Percentiles rank a stretch among this genome's conserved stretches.
Evolutionary conservation across 2,888 invertebrate species (phyloP).

Genomic region (Plagodis dolabraria): DNA sequence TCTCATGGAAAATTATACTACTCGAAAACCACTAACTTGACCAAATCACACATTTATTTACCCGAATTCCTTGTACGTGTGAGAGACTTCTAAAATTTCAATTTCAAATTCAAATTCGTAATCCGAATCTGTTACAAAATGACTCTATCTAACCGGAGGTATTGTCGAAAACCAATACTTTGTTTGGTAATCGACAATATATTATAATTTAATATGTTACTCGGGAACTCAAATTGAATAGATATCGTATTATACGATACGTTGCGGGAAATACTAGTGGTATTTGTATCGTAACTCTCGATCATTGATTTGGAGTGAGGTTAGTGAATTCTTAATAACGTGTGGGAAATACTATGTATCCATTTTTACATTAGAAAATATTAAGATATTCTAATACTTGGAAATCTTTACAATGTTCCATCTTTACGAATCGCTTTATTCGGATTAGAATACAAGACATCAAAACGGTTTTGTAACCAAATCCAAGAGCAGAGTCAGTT

Average conservation of each 20-base stretch:
- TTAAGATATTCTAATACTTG: conserved; percentile 22
- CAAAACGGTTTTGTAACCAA: conserved; percentile 2
- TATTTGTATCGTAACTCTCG: conserved; percentile 33
- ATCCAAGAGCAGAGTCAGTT: neutral
- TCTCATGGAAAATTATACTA: conserved; percentile 17
- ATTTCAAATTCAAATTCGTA: conserved; percentile 58
- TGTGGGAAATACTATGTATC: conserved; percentile 31
- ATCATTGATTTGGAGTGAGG: conserved; percentile 29
- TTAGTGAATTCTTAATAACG: conserved; percentile 30
- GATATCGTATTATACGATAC: conserved; percentile 48
- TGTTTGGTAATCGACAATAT: conserved; percentile 53
- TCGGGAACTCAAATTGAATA: conserved; percentile 58
- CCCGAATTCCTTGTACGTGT: conserved; percentile 24
- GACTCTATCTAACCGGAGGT: conserved; percentile 56
- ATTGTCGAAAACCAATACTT: conserved; percentile 58
- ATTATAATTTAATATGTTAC: conserved; percentile 57
- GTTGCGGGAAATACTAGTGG: conserved; percentile 33
- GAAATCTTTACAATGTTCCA: conserved; percentile 9
- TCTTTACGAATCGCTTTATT: conserved; percentile 7
- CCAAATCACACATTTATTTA: conserved; percentile 31
- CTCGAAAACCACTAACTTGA: conserved; percentile 8
- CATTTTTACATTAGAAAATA: conserved; percentile 6
- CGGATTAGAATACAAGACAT: conserved; percentile 6
- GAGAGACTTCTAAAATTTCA: conserved; percentile 38
- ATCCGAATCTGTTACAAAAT: conserved; percentile 55